Conservation (phyloP, 2,797 vertebrate genomes). For the Mormyrops attenuatus region DNA sequence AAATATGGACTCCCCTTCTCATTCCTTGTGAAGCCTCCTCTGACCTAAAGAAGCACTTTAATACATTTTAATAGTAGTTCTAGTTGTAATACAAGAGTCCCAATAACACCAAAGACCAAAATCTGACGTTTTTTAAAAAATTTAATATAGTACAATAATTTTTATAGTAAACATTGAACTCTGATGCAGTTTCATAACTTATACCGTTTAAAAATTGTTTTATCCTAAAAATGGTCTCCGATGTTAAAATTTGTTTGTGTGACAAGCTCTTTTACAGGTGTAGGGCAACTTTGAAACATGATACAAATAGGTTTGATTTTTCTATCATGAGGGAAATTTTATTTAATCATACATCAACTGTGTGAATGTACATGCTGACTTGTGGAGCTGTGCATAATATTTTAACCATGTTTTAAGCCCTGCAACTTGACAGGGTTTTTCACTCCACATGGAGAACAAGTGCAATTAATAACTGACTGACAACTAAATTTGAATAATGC, state of each 20-base stretch:
- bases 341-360: not conserved
- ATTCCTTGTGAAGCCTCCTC: not conserved
- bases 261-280: not conserved
- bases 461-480: not conserved
- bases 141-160: too few relatives aligned
- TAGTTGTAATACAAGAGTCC: not conserved
- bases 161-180: not conserved
- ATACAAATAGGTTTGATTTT: not conserved
- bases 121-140: not conserved
- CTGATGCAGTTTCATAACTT: not conserved
- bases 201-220: not conserved
- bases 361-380: not conserved
- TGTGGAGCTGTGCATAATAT: not conserved
- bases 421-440: not conserved
- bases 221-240: not conserved
- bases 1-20: not conserved
- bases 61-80: not conserved
- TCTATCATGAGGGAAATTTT: not conserved
- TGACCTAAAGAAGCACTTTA: not conserved
- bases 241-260: not conserved
- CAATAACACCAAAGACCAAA: not conserved
- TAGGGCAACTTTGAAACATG: not conserved
- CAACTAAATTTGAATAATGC: not conserved
- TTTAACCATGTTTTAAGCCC: not conserved
- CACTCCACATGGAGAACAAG: not conserved